Evolutionary conservation across 2,113 vertebrate species (phyloP), one percentile per base, ranked within the genome.

Genomic region (Ageneiosus marmoratus): DNA sequence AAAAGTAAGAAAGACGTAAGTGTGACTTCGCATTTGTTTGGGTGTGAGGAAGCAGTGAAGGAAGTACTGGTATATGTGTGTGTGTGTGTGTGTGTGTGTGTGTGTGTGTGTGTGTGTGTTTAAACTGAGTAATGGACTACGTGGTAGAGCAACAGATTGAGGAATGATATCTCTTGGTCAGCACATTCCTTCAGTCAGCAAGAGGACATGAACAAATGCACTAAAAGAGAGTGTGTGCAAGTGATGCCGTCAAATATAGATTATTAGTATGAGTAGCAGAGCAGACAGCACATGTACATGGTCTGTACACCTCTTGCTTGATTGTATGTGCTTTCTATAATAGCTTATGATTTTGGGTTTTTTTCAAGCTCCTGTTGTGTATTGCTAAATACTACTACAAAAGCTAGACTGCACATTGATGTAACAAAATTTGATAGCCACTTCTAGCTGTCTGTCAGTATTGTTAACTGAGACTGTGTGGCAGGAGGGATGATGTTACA

Each of bases 401-500:
- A 20, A 56, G 13, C 4, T 41, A 7, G 65, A 27, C 24, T 27
- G 22, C 51, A 29, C 27, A 20, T 27, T 4, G 8, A 32, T 50
- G 9, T 60, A 8, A 41, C 18, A 29, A 44, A 46, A 37, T 70
- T 20, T 69, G 32, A 63, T 50, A 27, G 22, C 55, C 34, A n/a
- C n/a, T 70, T 29, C 32, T 77, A 80, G 73, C 15, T 72, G 86
- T 83, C 78, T 84, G 83, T 85, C 80, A 83, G 89, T 87, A 90
- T 75, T 62, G 79, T 78, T 55, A 55, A 82, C 74, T 85, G 51
- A 86, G 87, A 60, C 63, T 76, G 90, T 92, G 85, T 89, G 76
- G 76, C 82, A 32, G 70, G 62, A 86, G 63, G 77, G 75, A 81
- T 90, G 84, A 77, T 29, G 82, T 88, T 93, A 80, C 56, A 85